A percentile compares a stretch with the other conserved stretches of the same genome.
Evolutionary conservation across 2,888 invertebrate species (phyloP).

Genomic region (Volucella inanis): DNA sequence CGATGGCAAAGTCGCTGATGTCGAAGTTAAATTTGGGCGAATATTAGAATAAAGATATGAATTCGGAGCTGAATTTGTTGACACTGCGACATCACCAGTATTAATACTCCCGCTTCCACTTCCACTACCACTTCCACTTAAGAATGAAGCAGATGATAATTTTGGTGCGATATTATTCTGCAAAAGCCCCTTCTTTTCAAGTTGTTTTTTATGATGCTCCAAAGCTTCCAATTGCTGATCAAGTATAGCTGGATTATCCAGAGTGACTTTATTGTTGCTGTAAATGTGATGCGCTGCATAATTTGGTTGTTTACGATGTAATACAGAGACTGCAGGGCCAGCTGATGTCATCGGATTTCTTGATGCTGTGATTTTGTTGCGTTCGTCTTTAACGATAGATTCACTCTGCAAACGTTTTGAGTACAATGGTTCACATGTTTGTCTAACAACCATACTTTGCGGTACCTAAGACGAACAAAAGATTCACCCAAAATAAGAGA

Average conservation of each 20-base stretch:
- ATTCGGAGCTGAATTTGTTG: constrained; percentile 31
- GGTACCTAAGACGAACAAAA: constrained; percentile 85
- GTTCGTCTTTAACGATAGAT: constrained; percentile 33
- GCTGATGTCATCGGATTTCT: constrained; percentile 25
- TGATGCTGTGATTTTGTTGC: background rate
- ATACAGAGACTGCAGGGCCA: constrained; percentile 52
- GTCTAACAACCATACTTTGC: constrained; percentile 89
- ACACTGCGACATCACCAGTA: background rate
- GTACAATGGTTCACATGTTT: constrained; percentile 89
- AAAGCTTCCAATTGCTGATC: constrained; percentile 82
- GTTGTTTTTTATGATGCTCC: constrained; percentile 83
- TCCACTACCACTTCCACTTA: constrained; percentile 26
- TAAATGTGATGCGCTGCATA: constrained; percentile 73
- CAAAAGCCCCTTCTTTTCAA: constrained; percentile 80
- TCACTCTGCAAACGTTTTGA: constrained; percentile 87
- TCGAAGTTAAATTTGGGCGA: constrained; percentile 12
- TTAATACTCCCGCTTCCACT: constrained; percentile 1
- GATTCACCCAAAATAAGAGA: constrained; percentile 39
- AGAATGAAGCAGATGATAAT: constrained; percentile 77
- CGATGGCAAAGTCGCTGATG: constrained; percentile 11
- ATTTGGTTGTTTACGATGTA: constrained; percentile 77
- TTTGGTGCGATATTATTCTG: constrained; percentile 75
- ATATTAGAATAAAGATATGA: constrained; percentile 47
- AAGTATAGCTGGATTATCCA: constrained; percentile 81
- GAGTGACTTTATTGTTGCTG: constrained; percentile 78